Evolutionary conservation across 2,113 vertebrate species (phyloP), one percentile per base, ranked within the genome.

Genomic region (Platysteira castanea): DNA sequence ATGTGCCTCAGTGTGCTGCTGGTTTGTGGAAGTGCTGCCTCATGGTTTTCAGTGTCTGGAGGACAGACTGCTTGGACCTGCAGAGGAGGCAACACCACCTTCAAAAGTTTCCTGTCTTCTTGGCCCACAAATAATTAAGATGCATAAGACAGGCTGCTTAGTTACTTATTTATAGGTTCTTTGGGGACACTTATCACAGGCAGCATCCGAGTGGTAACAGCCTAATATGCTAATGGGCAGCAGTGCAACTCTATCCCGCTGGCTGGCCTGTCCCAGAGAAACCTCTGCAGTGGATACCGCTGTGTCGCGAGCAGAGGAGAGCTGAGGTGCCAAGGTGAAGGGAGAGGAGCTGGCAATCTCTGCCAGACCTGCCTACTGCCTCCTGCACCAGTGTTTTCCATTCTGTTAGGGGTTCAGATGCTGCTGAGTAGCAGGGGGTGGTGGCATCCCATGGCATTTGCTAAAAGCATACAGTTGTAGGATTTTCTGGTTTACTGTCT

Each of bases 151-250:
- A 68, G 87, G 68, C 71, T 78, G 64, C 64, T 92, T 69, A 75
- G 56, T 79, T 92, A 86, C 79, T 84, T 97, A 90, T 95, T 95
- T 93, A 86, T 74, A 83, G 85, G 31, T 63, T 92, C 76, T 78
- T 75, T 4, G 10, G 71, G 59, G 56, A 84, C 92, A 90, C 88
- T 90, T 84, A 90, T 63, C 95, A 71, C 7, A 37, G 61, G 64
- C 44, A 88, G 28, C 37, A 60, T 80, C 42, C 21, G 83, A 81
- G 90, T 81, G 60, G 71, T 53, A 97, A 96, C 87, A 92, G 95
- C 71, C 68, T 71, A 87, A 93, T 71, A 90, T 19, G 71, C 76
- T 92, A 75, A 92, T 2, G 18, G 61, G 3, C 7, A 10, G 26
- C 31, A 50, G 15, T 68, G 92, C 88, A 96, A 95, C 60, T 59